Conservation (phyloP, 2,888 invertebrate genomes). For the Hypena proboscidalis region DNA sequence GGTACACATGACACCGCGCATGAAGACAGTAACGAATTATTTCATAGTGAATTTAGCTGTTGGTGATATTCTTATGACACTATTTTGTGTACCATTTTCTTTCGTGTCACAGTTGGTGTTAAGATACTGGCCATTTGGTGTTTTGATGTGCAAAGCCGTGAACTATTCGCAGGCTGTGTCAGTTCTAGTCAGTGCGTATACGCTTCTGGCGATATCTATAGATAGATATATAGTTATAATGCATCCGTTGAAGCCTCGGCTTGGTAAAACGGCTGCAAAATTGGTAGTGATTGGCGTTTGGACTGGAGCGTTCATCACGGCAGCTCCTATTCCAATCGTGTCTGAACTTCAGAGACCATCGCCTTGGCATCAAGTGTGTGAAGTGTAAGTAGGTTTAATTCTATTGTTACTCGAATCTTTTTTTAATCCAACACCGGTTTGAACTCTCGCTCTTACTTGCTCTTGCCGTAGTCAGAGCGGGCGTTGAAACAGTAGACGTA, state of each 20-base stretch:
- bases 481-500: no score
- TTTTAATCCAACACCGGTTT: no score
- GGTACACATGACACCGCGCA: slow-evolving; percentile 92
- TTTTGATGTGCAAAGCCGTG: slow-evolving; percentile 92
- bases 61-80: slow-evolving; percentile 95
- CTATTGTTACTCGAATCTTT: slow-evolving; percentile 1
- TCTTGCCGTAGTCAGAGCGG: no score
- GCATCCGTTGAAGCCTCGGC: slow-evolving; percentile 93
- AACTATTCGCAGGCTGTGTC: slow-evolving; percentile 93
- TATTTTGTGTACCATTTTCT: slow-evolving; percentile 96
- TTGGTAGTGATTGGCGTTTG: slow-evolving; percentile 90
- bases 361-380: slow-evolving; percentile 86
- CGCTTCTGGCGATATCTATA: slow-evolving; percentile 94
- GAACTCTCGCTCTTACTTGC: no score
- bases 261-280: slow-evolving; percentile 89
- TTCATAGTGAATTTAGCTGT: slow-evolving; percentile 96
- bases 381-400: slow-evolving; percentile 88
- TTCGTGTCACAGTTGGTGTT: slow-evolving; percentile 92
- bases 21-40: slow-evolving; percentile 96
- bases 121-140: slow-evolving; percentile 95
- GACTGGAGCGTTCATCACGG: slow-evolving; percentile 91
- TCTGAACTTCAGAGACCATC: slow-evolving; percentile 88
- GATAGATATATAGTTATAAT: slow-evolving; percentile 96
- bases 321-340: slow-evolving; percentile 92
- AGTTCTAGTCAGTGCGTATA: slow-evolving; percentile 94